Conservation (phyloP, 2,113 vertebrate genomes). For the Protobothrops flavoviridis region DNA sequence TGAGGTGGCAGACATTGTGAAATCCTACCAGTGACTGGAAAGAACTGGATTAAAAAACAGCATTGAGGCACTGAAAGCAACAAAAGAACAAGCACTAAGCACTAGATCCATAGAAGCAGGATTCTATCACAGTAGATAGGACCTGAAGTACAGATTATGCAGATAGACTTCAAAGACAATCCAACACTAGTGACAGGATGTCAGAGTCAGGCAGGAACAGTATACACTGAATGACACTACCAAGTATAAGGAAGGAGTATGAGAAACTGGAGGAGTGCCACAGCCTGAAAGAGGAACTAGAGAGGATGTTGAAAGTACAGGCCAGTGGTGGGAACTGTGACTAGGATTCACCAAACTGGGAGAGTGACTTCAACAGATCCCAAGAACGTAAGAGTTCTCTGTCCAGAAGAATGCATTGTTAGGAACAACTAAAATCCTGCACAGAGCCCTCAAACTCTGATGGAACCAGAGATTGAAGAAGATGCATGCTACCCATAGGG, state of each 20-base stretch:
- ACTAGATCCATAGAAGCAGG: background rate
- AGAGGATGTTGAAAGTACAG: background rate
- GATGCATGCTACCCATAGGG: background rate
- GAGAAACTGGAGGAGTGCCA: background rate
- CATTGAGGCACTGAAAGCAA: background rate
- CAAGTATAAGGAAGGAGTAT: background rate
- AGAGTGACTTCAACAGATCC: background rate
- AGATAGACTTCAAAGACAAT: background rate
- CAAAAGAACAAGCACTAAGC: background rate
- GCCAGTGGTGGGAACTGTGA: background rate
- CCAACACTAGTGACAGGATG: background rate
- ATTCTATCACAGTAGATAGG: background rate
- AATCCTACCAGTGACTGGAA: background rate
- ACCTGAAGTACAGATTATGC: background rate
- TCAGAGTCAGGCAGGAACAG: background rate
- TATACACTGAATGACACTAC: background rate
- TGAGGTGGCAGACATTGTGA: background rate
- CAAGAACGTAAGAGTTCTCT: background rate
- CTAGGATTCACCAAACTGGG: background rate
- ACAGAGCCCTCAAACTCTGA: background rate
- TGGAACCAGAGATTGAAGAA: background rate
- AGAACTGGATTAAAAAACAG: background rate
- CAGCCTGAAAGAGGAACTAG: background rate
- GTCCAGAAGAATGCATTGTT: background rate
- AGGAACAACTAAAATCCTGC: background rate